Evolutionary conservation across 2,888 invertebrate genomes (phyloP).

Genomic region (Acronicta psi): DNA sequence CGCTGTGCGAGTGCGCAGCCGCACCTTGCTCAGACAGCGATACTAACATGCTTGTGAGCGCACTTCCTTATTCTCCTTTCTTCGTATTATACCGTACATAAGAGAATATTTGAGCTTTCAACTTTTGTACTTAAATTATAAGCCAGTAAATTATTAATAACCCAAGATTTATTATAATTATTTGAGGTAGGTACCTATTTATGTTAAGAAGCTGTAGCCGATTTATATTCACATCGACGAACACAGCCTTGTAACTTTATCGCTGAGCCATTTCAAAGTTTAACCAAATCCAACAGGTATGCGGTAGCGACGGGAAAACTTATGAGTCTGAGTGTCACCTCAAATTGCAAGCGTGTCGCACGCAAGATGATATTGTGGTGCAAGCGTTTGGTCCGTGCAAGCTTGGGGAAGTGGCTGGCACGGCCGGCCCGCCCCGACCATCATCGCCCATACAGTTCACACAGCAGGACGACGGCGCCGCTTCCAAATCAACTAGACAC

Average conservation of each 20-base stretch:
- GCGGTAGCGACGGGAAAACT: constrained; percentile 94
- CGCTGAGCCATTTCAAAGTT: constrained; percentile 26
- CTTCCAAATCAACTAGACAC: constrained; percentile 95
- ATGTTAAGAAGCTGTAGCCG: constrained; percentile 21
- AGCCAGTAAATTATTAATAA: constrained; percentile 24
- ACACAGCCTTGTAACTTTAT: constrained; percentile 30
- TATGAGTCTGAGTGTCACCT: constrained; percentile 95
- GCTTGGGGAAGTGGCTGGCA: constrained; percentile 91
- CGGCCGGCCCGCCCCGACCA: constrained; percentile 93
- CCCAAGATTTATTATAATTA: constrained; percentile 32
- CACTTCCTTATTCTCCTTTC: constrained; percentile 3
- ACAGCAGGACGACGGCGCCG: constrained; percentile 93
- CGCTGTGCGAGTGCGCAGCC: constrained; percentile 93
- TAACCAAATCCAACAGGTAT: constrained; percentile 85
- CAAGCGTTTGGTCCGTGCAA: constrained; percentile 93
- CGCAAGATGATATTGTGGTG: constrained; percentile 94
- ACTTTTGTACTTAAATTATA: constrained; percentile 1
- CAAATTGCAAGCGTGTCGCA: constrained; percentile 94
- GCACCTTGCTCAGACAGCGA: constrained; percentile 85
- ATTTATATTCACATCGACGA: constrained; percentile 36
- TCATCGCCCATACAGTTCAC: constrained; percentile 94
- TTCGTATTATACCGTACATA: no score
- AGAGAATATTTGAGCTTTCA: neutral
- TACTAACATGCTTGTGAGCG: constrained; percentile 84
- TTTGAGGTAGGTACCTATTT: constrained; percentile 26